Evolutionary conservation across 2,888 invertebrate genomes (phyloP), one percentile per base, ranked within the genome.

Genomic region (Pachliopta kotzebuea): DNA sequence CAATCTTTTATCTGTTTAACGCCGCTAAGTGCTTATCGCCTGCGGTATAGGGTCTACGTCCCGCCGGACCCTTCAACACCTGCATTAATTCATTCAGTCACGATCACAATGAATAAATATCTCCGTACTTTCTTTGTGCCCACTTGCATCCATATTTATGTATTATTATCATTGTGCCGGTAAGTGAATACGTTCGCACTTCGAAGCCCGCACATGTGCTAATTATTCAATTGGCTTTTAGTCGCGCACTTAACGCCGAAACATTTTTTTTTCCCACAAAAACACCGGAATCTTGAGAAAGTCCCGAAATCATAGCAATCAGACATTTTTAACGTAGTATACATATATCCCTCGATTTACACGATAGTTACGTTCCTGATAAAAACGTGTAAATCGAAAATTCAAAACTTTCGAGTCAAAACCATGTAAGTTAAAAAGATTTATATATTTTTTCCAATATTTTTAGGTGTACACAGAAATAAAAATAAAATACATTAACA

Each of bases 1-100:
- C 71, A 71, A 65, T 69, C 71, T 68, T 68, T 71, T 72, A 72
- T 74, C 70, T 66, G 64, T 62, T 57, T 66, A 42, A 66, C 50
- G 68, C 71, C 68, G 70, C 70, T 68, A 66, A 70, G 67, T 65
- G 68, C 57, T 61, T 65, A 61, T 60, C 56, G 53, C 42, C n/a
- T 49, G 53, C 29, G 53, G 53, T 54, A 59, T 63, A 63, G 59
- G 59, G 63, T 59, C 31, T 59, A 59, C 42, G 49, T 42, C 56
- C 23, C 20, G 26, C 14, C 8, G 62, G 53, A 24, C 54, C 52
- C 56, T 20, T 26, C 45, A 17, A 26, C 57, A 21, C 65, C 37
- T 50, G 60, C 56, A n/a, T 56, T 50, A 31, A 55, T 50, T 60
- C 53, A 61, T 61, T 50, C 60, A 20, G 42, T 23, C 64, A 37